A percentile compares a stretch with the other conserved stretches of the same genome.
These are phyloP conservation scores for Zapornia atra DNA, from an alignment of 2,113 vertebrate genomes.

Conservation along the genomic window DNA sequence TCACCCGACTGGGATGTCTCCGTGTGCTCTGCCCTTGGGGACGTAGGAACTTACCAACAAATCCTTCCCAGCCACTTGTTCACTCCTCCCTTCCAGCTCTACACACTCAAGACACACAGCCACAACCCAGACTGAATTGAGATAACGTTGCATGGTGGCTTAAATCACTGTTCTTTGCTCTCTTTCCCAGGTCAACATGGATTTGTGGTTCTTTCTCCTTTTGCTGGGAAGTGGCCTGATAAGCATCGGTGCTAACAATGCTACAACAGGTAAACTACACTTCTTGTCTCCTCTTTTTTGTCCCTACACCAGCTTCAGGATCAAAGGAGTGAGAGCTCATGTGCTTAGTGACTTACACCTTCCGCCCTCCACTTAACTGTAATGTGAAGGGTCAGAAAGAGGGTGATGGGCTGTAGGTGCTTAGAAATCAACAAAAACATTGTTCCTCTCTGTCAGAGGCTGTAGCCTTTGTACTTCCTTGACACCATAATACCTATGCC, in stretches of 20 bases:
- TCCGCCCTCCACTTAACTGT: background rate
- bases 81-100: background rate
- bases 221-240: slow-evolving; percentile 81
- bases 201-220: slow-evolving; percentile 88
- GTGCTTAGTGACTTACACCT: background rate
- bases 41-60: rapidly evolving
- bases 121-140: rapidly evolving
- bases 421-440: background rate
- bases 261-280: slow-evolving; percentile 76
- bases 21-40: rapidly evolving
- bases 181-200: slow-evolving; percentile 89
- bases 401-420: background rate
- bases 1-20: background rate
- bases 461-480: background rate
- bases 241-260: slow-evolving; percentile 68
- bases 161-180: background rate
- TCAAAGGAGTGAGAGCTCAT: background rate
- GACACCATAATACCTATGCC: rapidly evolving
- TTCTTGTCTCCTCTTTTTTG: background rate
- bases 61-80: background rate
- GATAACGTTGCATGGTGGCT: background rate
- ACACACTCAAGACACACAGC: background rate
- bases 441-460: background rate
- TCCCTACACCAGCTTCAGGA: background rate
- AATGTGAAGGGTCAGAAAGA: background rate